A percentile compares a stretch with the other conserved stretches of the same genome.
Conservation (phyloP, 2,888 invertebrate genomes). For the Thereva nobilitata region DNA sequence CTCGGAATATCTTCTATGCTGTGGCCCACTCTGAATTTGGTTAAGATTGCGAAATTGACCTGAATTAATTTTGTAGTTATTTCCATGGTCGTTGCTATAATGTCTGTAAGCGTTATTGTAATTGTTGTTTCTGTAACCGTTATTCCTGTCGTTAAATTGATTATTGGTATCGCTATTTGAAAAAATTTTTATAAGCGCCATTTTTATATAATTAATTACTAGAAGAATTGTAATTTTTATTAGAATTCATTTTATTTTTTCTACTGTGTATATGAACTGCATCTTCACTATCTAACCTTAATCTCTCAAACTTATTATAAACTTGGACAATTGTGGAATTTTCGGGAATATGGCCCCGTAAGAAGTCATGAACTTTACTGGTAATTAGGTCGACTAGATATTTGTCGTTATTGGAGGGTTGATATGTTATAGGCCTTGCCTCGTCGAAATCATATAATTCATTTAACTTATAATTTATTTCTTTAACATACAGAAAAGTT, state of each 20-base stretch:
- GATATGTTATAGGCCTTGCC: constrained; percentile 13
- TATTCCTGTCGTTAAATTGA: not conserved
- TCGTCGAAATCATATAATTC: constrained; percentile 22
- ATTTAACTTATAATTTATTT: constrained; percentile 24
- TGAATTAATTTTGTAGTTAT: constrained; percentile 9
- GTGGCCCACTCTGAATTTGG: constrained; percentile 2
- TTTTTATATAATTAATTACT: not conserved
- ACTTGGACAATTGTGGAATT: constrained; percentile 19
- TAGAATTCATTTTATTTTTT: not conserved
- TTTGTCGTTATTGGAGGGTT: constrained; percentile 22
- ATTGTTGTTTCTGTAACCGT: not conserved
- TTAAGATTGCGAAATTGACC: constrained; percentile 10
- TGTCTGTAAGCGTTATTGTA: constrained; percentile 1
- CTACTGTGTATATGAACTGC: constrained; percentile 14
- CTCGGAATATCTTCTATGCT: constrained; percentile 17
- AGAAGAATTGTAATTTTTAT: not conserved
- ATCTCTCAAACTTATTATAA: constrained; percentile 21
- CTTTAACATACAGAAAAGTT: constrained; percentile 20
- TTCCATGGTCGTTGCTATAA: constrained; percentile 4
- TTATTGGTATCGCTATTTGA: not conserved
- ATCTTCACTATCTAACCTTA: constrained; percentile 22
- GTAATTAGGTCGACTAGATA: constrained; percentile 27
- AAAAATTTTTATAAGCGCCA: not conserved
- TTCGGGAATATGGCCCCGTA: constrained; percentile 27
- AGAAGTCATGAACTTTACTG: constrained; percentile 18